These are phyloP conservation scores for Keiferia lycopersicella DNA, from an alignment of 2,888 invertebrate genomes.

Conservation along the genomic window DNA sequence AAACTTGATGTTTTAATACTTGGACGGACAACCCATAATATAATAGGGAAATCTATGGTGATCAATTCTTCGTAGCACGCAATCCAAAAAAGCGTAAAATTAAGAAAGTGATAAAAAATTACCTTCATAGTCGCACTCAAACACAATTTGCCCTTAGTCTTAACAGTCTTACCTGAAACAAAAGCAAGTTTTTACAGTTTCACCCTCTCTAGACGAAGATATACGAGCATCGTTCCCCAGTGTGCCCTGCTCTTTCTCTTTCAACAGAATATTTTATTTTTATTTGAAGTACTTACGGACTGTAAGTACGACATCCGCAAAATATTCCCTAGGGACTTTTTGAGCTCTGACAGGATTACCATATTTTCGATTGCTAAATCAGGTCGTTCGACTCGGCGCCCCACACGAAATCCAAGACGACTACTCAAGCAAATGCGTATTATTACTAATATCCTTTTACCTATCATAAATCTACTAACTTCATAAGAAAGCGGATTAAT, in stretches of 20 bases:
- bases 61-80: no score
- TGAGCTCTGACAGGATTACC: neutral
- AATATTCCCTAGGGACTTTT: conserved; percentile 11
- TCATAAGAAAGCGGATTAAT: no score
- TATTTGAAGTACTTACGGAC: neutral
- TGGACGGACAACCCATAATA: no score
- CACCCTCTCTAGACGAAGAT: conserved; percentile 22
- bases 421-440: no score
- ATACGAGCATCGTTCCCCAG: conserved; percentile 22
- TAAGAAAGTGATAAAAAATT: neutral
- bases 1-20: no score
- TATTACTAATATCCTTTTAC: no score
- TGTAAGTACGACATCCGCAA: neutral
- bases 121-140: conserved; percentile 12
- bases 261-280: conserved; percentile 22
- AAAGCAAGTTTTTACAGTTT: conserved; percentile 23
- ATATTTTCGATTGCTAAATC: neutral
- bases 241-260: conserved; percentile 12
- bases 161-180: conserved; percentile 22
- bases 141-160: conserved; percentile 21
- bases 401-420: no score
- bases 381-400: no score
- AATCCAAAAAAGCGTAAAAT: neutral
- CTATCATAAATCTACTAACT: no score
- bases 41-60: no score